phyloP scores from a whole-genome alignment of 2,113 vertebrate species.

The Nicator chloris region DNA sequence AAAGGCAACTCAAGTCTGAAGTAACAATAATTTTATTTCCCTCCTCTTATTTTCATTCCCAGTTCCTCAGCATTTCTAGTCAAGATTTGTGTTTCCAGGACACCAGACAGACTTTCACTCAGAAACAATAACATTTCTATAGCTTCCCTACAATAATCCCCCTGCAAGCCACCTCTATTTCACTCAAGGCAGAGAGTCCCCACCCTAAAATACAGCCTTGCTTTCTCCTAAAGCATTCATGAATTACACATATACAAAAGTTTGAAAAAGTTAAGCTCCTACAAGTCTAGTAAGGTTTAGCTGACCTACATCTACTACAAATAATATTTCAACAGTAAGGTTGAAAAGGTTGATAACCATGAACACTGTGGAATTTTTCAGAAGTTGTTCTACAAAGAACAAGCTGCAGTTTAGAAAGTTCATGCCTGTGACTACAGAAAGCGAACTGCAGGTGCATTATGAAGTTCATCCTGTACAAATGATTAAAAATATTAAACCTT shows the following conservation, averaged over 20 bases:
- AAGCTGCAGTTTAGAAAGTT: not conserved
- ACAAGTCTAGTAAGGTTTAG: not conserved
- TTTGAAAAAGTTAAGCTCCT: not conserved
- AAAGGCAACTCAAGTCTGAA: not conserved
- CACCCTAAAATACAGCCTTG: not conserved
- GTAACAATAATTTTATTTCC: not conserved
- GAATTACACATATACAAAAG: fast-evolving
- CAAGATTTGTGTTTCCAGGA: not conserved
- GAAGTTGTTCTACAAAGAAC: not conserved
- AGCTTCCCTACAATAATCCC: not conserved
- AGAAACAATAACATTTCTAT: not conserved
- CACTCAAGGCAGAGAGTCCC: not conserved
- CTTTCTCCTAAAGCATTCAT: not conserved
- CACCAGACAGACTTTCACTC: not conserved
- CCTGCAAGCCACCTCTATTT: not conserved
- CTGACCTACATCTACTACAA: not conserved
- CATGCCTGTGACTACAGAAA: not conserved
- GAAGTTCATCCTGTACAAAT: not conserved
- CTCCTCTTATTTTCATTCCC: not conserved
- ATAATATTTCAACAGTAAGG: not conserved
- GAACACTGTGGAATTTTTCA: not conserved
- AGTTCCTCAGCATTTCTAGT: not conserved
- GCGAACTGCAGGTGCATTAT: not conserved
- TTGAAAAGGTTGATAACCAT: not conserved
- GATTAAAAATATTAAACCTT: not conserved